Conservation (phyloP, 2,797 vertebrate species). For the Amphiprion clarkii region DNA sequence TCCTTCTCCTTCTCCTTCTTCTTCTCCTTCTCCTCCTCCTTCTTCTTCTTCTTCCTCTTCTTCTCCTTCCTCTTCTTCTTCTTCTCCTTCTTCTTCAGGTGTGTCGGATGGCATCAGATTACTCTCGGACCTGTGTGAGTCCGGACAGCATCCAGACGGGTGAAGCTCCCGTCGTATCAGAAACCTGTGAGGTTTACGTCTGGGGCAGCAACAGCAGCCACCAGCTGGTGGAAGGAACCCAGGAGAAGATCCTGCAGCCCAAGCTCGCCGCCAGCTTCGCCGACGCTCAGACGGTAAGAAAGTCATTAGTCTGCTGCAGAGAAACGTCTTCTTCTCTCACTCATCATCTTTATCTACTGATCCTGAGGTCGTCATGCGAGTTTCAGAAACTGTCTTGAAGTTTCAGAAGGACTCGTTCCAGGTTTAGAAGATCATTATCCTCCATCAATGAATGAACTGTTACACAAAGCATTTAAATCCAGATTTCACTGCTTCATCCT, state of each 20-base stretch:
- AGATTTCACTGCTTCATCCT: conserved; percentile 4
- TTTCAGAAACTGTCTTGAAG: too few species aligned
- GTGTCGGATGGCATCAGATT: conserved; percentile 98
- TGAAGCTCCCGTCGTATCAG: conserved; percentile 92
- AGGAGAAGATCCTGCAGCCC: conserved; percentile 90
- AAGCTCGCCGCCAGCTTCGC: conserved; percentile 88
- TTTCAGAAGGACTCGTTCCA: too few species aligned
- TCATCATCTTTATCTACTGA: too few species aligned
- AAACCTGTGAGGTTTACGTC: conserved; percentile 96
- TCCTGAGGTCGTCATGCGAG: too few species aligned
- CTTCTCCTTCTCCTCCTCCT: background rate
- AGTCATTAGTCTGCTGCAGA: background rate
- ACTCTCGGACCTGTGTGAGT: conserved; percentile 97
- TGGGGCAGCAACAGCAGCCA: conserved; percentile 93
- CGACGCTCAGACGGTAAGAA: conserved; percentile 85
- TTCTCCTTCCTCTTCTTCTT: too few species aligned
- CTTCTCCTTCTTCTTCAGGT: conserved; percentile 83
- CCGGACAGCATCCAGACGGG: conserved; percentile 97
- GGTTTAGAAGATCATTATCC: too few species aligned
- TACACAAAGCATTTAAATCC: conserved; percentile 2
- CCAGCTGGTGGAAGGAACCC: conserved; percentile 88
- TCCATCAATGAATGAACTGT: too few species aligned
- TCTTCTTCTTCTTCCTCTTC: too few species aligned
- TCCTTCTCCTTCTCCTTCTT: too few species aligned
- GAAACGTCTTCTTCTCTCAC: too few species aligned